A percentile compares a stretch with the other conserved stretches of the same genome.
These are phyloP conservation scores for Labroides dimidiatus DNA, from an alignment of 2,797 vertebrate species.

Conservation along the genomic window DNA sequence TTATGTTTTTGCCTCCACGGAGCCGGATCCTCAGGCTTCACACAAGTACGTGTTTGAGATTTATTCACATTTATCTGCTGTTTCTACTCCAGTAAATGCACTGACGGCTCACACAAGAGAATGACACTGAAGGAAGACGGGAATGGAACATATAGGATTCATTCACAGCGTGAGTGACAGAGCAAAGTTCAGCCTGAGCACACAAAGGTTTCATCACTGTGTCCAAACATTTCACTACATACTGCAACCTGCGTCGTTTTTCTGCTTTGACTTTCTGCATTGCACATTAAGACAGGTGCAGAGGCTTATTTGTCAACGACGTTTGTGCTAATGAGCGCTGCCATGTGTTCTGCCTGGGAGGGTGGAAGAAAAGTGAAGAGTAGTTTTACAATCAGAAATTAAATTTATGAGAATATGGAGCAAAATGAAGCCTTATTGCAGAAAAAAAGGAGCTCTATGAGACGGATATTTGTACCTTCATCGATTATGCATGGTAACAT, in stretches of 20 bases:
- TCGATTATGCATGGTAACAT: constrained; percentile 12
- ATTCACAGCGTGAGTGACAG: constrained; percentile 14
- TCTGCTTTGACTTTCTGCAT: constrained; percentile 16
- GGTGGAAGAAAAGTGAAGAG: constrained; percentile 39
- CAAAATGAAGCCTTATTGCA: constrained; percentile 51
- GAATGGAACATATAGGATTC: constrained; percentile 24
- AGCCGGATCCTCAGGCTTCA: constrained; percentile 21
- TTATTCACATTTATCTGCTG: constrained; percentile 1
- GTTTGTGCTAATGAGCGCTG: constrained; percentile 51
- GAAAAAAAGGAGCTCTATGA: constrained; percentile 24
- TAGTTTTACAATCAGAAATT: constrained; percentile 59
- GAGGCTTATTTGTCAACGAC: constrained; percentile 26
- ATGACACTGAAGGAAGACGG: not conserved
- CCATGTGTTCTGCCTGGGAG: constrained; percentile 57
- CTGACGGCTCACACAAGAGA: constrained; percentile 28
- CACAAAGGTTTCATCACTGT: constrained; percentile 20
- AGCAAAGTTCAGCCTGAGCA: constrained; percentile 38
- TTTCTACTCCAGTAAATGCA: constrained; percentile 22
- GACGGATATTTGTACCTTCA: constrained; percentile 8
- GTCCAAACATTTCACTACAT: constrained; percentile 13
- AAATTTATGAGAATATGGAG: constrained; percentile 51
- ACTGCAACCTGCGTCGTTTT: constrained; percentile 24
- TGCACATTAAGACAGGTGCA: constrained; percentile 21
- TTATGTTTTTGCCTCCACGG: constrained; percentile 5
- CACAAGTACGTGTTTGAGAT: constrained; percentile 7